These are phyloP conservation scores for Platysternon megacephalum DNA, from an alignment of 2,113 vertebrate species.

Conservation along the genomic window DNA sequence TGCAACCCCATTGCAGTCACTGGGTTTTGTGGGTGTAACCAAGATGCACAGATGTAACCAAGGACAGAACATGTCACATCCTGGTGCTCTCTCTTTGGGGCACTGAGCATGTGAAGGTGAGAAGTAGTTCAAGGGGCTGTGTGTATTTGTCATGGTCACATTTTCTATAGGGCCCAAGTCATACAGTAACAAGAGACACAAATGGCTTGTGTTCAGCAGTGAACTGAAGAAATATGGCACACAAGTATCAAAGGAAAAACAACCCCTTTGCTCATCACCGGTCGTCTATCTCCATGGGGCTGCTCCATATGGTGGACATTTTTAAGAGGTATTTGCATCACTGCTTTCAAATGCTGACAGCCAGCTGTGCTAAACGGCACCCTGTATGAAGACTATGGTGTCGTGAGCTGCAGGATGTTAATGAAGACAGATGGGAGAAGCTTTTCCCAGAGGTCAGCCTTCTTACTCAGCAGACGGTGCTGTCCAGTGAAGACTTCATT, in stretches of 20 bases:
- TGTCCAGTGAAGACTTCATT: not conserved
- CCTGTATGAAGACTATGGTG: not conserved
- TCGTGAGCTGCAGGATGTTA: not conserved
- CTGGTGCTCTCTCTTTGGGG: not conserved
- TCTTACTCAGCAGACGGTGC: not conserved
- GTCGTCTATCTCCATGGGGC: not conserved
- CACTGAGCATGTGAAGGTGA: not conserved
- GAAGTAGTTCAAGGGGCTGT: not conserved
- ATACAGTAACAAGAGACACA: not conserved
- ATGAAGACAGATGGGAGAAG: not conserved
- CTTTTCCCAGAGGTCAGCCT: not conserved
- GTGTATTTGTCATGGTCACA: not conserved
- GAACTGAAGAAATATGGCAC: not conserved
- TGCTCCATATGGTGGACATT: not conserved
- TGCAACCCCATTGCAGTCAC: not conserved
- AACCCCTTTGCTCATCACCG: rapidly evolving
- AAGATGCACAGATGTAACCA: not conserved
- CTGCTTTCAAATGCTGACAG: not conserved
- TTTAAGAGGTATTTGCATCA: not conserved
- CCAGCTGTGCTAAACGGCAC: not conserved
- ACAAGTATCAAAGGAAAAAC: not conserved
- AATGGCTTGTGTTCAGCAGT: not conserved
- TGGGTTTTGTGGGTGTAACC: rapidly evolving
- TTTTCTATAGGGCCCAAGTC: not conserved
- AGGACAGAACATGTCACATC: not conserved